A percentile compares a stretch with the other conserved stretches of the same genome.
These are phyloP conservation scores for Varanus komodoensis DNA, from an alignment of 2,113 vertebrate genomes.

Conservation along the genomic window DNA sequence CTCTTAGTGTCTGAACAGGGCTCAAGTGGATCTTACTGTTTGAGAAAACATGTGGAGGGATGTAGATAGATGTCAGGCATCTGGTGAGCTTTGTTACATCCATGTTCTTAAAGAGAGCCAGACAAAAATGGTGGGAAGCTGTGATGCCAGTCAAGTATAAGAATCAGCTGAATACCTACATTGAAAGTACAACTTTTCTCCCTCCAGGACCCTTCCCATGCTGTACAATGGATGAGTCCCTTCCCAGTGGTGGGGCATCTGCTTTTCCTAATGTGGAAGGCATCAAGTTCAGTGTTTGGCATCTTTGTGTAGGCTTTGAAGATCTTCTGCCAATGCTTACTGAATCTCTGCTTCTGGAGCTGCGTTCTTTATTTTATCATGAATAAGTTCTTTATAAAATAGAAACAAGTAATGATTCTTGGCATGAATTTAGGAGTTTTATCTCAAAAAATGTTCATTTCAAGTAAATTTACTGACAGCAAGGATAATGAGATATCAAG, in stretches of 20 bases:
- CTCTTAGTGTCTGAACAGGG: too few species aligned
- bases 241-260: too few species aligned
- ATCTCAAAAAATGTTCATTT: not conserved
- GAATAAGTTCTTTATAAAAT: not conserved
- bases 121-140: not conserved
- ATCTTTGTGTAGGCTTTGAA: too few species aligned
- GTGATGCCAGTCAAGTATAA: not conserved
- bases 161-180: not conserved
- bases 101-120: not conserved
- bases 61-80: not conserved
- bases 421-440: not conserved
- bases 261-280: too few species aligned
- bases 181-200: not conserved
- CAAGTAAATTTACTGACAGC: not conserved
- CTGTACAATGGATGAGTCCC: too few species aligned
- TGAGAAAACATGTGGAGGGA: not conserved
- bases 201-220: not conserved
- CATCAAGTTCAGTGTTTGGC: too few species aligned
- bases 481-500: not conserved
- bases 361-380: not conserved
- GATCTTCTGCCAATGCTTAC: too few species aligned
- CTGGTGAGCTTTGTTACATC: not conserved
- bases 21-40: too few species aligned
- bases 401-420: not conserved
- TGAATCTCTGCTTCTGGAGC: not conserved